Evolutionary conservation across 1,140 invertebrate species (phyloP), one percentile per base, ranked within the genome.

Genomic region (Venturia canescens): DNA sequence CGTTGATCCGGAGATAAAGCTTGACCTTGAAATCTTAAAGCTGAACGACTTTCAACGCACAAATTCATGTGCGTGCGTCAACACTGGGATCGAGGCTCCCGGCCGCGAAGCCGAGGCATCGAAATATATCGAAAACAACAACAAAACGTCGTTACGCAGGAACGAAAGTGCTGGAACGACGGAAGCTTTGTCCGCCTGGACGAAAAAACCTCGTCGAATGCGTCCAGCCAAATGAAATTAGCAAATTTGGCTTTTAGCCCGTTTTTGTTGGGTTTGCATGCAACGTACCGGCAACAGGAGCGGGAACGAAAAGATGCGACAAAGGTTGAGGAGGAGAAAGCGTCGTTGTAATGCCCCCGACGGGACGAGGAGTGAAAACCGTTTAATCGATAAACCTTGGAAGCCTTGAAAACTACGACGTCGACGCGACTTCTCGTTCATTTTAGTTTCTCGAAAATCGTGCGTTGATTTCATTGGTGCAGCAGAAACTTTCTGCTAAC

Each of bases 371-470:
- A 74, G 71, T 74, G 71, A 74, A 74, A 74, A 74, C 48, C 29
- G 71, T 74, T 74, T 74, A 74, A 74, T 74, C 71, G 71, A 74
- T 74, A 74, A 74, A 74, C 71, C 71, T 74, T 53, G 48, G 29
- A 16, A 74, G 71, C 71, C 71, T 74, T 74, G 71, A 74, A 74
- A 74, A 16, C 23, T 16, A 71, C 38, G 69, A 74, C 71, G 48
- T 74, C 71, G 29, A 23, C 34, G 5, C n/a, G 48, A 48, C 9
- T 74, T 48, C 15, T 53, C 48, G 48, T 71, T 48, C 34, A 71
- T 71, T 71, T 71, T 6, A 18, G 29, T 69, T 69, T 31, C 67
- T 69, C 13, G 5, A 44, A 44, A 44, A 44, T 69, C 63, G 6
- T 26, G 18, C 6, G 21, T 21, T 27, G 23, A 26, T 26, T 6